phyloP scores from a whole-genome alignment of 2,797 vertebrate species.

The Capromys pilorides region DNA sequence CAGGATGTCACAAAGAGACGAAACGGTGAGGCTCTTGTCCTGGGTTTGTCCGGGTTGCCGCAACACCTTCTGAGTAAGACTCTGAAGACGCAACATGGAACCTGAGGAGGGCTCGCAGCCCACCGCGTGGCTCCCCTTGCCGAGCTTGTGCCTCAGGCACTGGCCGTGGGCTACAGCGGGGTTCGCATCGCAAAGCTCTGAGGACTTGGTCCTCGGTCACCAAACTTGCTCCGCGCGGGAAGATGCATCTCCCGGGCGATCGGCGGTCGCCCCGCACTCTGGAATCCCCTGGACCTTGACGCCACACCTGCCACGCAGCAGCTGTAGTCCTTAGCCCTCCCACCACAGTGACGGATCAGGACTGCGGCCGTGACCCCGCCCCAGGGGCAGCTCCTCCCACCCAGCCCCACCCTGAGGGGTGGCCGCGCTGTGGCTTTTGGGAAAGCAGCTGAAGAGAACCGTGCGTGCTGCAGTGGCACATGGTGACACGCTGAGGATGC shows the following conservation, averaged over 20 bases:
- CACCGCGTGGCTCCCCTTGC: conserved; percentile 69
- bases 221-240: conserved; percentile 72
- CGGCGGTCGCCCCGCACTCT: conserved; percentile 36
- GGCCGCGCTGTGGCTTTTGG: not conserved
- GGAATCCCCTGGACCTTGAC: conserved; percentile 88
- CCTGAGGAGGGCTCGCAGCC: conserved; percentile 77
- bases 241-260: conserved; percentile 52
- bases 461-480: too few relatives aligned
- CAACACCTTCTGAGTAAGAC: not conserved
- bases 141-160: conserved; percentile 79
- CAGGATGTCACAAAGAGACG: not conserved
- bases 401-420: not conserved
- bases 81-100: conserved; percentile 58
- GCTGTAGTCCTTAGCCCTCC: conserved; percentile 86
- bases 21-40: not conserved
- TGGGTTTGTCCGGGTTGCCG: not conserved
- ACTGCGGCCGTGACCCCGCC: conserved; percentile 79
- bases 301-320: conserved; percentile 91
- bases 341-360: conserved; percentile 83
- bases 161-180: conserved; percentile 77
- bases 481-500: not conserved
- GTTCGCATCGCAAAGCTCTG: conserved; percentile 81
- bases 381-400: too few relatives aligned
- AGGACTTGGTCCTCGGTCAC: conserved; percentile 66
- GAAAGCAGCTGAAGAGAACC: not conserved